phyloP scores from a whole-genome alignment of 2,888 invertebrate species.

The Sminthurinus aureus region DNA sequence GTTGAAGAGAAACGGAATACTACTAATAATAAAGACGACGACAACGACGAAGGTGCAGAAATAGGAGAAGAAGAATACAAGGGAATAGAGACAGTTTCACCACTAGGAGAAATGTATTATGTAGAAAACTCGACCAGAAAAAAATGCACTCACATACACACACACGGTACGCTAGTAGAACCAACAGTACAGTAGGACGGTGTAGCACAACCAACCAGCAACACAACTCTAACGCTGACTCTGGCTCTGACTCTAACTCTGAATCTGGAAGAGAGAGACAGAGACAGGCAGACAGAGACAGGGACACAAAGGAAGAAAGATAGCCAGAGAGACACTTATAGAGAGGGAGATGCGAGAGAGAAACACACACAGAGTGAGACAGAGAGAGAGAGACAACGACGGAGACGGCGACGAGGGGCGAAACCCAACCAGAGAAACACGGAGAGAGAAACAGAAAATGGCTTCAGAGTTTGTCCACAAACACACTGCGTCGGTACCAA shows the following conservation, averaged over 20 bases:
- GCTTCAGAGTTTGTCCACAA: conserved; percentile 56
- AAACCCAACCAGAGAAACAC: conserved; percentile 48
- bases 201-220: too few species aligned
- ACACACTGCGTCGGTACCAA: conserved; percentile 59
- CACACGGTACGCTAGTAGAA: too few species aligned
- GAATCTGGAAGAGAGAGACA: neutral
- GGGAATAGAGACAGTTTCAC: too few species aligned
- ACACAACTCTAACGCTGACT: too few species aligned
- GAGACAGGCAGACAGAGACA: conserved; percentile 8
- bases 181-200: too few species aligned
- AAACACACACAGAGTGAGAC: conserved; percentile 34
- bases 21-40: too few species aligned
- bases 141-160: too few species aligned
- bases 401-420: conserved; percentile 46
- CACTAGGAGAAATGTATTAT: too few species aligned
- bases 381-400: conserved; percentile 32
- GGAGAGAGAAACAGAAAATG: conserved; percentile 46
- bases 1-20: too few species aligned
- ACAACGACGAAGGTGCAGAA: neutral
- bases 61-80: too few species aligned
- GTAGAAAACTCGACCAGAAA: too few species aligned
- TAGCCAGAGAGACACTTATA: conserved; percentile 26
- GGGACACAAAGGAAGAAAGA: conserved; percentile 9
- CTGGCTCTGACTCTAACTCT: too few species aligned
- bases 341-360: conserved; percentile 39